Conservation (phyloP, 1,140 invertebrate species). For the Formica selysi region DNA sequence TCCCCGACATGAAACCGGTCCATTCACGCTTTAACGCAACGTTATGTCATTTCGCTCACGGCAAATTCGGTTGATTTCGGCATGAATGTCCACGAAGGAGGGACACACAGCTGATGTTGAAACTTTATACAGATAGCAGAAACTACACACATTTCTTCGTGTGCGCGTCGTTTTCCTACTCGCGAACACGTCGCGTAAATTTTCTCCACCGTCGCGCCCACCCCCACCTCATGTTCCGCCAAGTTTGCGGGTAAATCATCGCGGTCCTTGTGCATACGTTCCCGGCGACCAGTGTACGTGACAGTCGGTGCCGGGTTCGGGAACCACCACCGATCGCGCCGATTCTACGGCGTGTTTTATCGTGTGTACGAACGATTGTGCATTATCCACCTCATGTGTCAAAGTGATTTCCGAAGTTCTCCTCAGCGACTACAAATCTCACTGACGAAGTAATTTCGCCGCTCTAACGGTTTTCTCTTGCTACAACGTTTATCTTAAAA, state of each 20-base stretch:
- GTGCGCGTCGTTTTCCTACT: conserved; percentile 62
- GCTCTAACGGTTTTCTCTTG: not conserved
- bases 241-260: conserved; percentile 71
- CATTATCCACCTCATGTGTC: conserved; percentile 46
- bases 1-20: conserved; percentile 15
- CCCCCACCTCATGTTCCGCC: conserved; percentile 25
- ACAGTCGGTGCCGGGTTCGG: conserved; percentile 48
- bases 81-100: conserved; percentile 62
- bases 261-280: conserved; percentile 47
- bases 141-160: conserved; percentile 4
- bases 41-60: conserved; percentile 42
- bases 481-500: not conserved
- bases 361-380: conserved; percentile 29
- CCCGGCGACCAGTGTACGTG: conserved; percentile 41
- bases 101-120: conserved; percentile 49
- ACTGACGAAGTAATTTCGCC: conserved; percentile 25
- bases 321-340: conserved; percentile 52
- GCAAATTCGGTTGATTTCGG: conserved; percentile 56
- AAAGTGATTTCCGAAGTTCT: conserved; percentile 58
- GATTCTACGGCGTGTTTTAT: conserved; percentile 60
- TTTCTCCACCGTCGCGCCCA: conserved; percentile 52
- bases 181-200: conserved; percentile 70
- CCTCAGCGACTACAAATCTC: conserved; percentile 47
- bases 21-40: conserved; percentile 50
- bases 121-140: conserved; percentile 60